phyloP scores from a whole-genome alignment of 2,797 vertebrate genomes.

The Hemitrygon akajei region DNA sequence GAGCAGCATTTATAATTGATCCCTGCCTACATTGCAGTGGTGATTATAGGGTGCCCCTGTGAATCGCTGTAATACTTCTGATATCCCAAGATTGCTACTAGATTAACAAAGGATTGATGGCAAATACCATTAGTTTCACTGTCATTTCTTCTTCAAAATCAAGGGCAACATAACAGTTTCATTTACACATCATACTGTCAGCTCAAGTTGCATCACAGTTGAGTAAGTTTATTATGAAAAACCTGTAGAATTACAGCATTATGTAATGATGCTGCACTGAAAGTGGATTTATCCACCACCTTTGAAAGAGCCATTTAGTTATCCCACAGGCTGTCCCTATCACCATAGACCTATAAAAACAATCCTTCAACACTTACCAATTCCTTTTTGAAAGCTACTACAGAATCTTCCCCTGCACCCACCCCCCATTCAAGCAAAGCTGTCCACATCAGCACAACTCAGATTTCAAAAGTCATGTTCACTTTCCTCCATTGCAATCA shows the following conservation, averaged over 20 bases:
- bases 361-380: neutral
- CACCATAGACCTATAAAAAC: neutral
- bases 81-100: too few relatives aligned
- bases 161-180: neutral
- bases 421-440: neutral
- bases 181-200: neutral
- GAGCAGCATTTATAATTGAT: too few relatives aligned
- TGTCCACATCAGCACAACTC: too few relatives aligned
- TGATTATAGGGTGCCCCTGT: too few relatives aligned
- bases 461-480: neutral
- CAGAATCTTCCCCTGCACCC: neutral
- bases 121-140: too few relatives aligned
- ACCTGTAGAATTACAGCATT: neutral
- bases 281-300: neutral
- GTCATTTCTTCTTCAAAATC: too few relatives aligned
- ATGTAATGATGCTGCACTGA: neutral
- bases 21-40: too few relatives aligned
- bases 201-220: neutral
- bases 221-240: neutral
- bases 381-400: neutral
- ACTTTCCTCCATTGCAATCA: neutral
- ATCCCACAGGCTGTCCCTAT: neutral
- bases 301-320: neutral
- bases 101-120: too few relatives aligned
- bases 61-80: too few relatives aligned